These are phyloP conservation scores for Echinometra lucunter DNA, from an alignment of 53 echinoderm and acorn worm genomes.

Conservation along the genomic window DNA sequence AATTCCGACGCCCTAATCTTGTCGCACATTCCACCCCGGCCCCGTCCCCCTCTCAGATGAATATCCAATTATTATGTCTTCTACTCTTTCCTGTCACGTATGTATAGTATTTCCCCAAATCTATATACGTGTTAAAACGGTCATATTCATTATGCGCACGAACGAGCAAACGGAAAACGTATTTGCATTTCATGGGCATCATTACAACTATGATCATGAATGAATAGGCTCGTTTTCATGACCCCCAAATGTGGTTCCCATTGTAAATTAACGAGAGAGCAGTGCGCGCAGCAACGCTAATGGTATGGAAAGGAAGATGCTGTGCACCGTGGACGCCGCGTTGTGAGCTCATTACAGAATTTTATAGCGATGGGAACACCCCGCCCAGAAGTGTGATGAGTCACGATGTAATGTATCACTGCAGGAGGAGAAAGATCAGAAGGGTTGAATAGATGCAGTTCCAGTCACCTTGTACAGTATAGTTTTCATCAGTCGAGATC, in stretches of 20 bases:
- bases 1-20: too few relatives aligned
- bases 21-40: too few relatives aligned
- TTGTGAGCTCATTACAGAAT: neutral
- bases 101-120: neutral
- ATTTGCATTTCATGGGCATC: conserved; percentile 42
- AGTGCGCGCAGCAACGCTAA: neutral
- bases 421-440: neutral
- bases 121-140: neutral
- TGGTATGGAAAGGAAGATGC: neutral
- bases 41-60: neutral
- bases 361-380: neutral
- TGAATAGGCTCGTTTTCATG: neutral
- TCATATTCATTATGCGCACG: neutral
- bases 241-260: neutral
- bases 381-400: conserved; percentile 22
- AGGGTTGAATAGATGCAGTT: neutral
- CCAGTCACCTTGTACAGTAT: neutral
- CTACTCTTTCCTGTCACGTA: neutral
- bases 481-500: neutral
- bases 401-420: neutral
- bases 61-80: neutral
- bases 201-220: conserved; percentile 1
- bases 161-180: neutral
- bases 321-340: neutral
- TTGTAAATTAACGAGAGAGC: neutral